Evolutionary conservation across 2,888 invertebrate genomes (phyloP).

Genomic region (Bellardia bayeri): DNA sequence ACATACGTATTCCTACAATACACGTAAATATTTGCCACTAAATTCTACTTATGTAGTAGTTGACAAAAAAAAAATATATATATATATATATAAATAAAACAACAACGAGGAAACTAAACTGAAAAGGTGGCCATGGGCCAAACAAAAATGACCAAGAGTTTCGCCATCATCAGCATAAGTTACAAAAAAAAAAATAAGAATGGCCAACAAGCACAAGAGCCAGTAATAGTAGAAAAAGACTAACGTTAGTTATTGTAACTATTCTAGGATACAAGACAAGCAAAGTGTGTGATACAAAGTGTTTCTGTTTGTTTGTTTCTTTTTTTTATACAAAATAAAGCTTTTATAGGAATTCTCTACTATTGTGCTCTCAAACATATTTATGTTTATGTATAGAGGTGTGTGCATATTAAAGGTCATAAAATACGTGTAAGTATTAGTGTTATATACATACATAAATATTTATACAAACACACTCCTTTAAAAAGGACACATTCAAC

Average conservation of each 20-base stretch:
- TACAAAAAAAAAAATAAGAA: slow-evolving; percentile 21
- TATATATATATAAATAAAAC: background rate
- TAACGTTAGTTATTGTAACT: slow-evolving; percentile 22
- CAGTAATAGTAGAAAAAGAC: background rate
- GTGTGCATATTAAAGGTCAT: slow-evolving; percentile 49
- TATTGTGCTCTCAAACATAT: slow-evolving; percentile 25
- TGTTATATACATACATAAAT: background rate
- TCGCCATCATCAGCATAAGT: slow-evolving; percentile 49
- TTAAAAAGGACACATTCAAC: background rate
- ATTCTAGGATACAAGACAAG: slow-evolving; percentile 17
- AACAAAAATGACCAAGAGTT: slow-evolving; percentile 54
- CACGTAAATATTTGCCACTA: slow-evolving; percentile 70
- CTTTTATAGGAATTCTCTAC: slow-evolving; percentile 20
- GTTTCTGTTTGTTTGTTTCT: background rate
- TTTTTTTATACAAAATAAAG: background rate
- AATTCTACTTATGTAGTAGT: slow-evolving; percentile 66
- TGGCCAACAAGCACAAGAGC: background rate
- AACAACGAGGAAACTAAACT: background rate
- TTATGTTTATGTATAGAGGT: background rate
- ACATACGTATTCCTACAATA: background rate
- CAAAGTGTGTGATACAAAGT: slow-evolving; percentile 5
- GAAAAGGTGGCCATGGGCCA: slow-evolving; percentile 70
- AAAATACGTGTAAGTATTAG: slow-evolving; percentile 41
- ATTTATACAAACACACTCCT: background rate
- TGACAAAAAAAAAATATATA: slow-evolving; percentile 17